Conservation (phyloP, 2,888 invertebrate species). For the Ormyrus thymus region DNA sequence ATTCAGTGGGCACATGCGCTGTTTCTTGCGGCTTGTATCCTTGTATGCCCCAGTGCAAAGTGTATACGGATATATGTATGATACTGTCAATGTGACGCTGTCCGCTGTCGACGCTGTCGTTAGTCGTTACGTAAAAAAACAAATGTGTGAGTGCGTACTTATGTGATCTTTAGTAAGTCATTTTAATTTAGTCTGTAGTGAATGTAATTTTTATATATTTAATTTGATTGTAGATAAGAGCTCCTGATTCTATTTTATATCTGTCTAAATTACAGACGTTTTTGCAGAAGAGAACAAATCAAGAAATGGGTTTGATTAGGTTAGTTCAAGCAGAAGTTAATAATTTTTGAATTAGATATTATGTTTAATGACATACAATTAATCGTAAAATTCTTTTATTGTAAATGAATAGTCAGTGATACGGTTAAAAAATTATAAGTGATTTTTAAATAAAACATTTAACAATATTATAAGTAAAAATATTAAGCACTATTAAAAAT, state of each 20-base stretch:
- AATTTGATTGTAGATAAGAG: background rate
- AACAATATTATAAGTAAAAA: no score
- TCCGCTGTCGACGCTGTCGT: no score
- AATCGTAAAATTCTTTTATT: constrained; percentile 4
- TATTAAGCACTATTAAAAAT: no score
- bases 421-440: no score
- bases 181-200: background rate
- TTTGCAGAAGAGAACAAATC: no score
- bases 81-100: no score
- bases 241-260: background rate
- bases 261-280: background rate
- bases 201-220: constrained; percentile 5
- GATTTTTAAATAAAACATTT: no score
- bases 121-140: constrained; percentile 8
- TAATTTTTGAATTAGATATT: background rate
- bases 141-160: background rate
- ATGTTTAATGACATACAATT: no score
- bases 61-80: no score
- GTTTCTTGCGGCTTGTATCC: no score
- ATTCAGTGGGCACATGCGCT: no score
- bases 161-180: background rate
- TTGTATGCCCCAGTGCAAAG: no score
- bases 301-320: constrained; percentile 65
- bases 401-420: background rate
- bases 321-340: constrained; percentile 59